phyloP scores from a whole-genome alignment of 1,140 invertebrate species.

The Drosophila repletoides region DNA sequence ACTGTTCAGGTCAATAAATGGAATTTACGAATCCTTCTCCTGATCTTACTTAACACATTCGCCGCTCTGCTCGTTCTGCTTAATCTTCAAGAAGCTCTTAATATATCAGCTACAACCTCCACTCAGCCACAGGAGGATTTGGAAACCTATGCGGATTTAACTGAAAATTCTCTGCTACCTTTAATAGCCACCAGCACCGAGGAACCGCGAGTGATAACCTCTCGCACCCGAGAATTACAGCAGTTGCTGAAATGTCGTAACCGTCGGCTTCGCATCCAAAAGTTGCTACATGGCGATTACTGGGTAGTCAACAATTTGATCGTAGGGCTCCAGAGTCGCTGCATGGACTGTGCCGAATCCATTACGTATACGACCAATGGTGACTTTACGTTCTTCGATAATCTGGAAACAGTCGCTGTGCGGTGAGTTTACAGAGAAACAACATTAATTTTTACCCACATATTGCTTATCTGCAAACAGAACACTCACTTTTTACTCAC shows the following conservation, averaged over 20 bases:
- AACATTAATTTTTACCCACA: too few relatives aligned
- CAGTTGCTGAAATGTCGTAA: conserved; percentile 85
- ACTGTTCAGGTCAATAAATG: conserved; percentile 9
- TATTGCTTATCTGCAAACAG: too few relatives aligned
- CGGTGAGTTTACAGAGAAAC: conserved; percentile 83
- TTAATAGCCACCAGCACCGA: not conserved
- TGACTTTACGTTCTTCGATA: conserved; percentile 94
- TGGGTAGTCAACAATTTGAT: conserved; percentile 95
- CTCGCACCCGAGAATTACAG: conserved; percentile 35
- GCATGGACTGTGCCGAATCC: conserved; percentile 88
- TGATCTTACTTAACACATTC: conserved; percentile 27
- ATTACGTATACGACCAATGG: conserved; percentile 96
- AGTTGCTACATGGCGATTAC: conserved; percentile 90
- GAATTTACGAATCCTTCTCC: conserved; percentile 8
- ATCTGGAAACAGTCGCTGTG: conserved; percentile 90
- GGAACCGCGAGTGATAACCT: not conserved
- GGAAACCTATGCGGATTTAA: not conserved
- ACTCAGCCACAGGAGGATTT: too few relatives aligned
- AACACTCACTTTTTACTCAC: too few relatives aligned
- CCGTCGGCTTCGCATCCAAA: conserved; percentile 84
- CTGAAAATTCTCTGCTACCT: too few relatives aligned
- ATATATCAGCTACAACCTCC: not conserved
- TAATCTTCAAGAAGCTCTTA: conserved; percentile 43
- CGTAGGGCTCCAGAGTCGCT: conserved; percentile 83
- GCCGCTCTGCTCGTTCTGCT: conserved; percentile 22